Conservation (phyloP, 2,797 vertebrate species). For the Fistularia commersonii region DNA sequence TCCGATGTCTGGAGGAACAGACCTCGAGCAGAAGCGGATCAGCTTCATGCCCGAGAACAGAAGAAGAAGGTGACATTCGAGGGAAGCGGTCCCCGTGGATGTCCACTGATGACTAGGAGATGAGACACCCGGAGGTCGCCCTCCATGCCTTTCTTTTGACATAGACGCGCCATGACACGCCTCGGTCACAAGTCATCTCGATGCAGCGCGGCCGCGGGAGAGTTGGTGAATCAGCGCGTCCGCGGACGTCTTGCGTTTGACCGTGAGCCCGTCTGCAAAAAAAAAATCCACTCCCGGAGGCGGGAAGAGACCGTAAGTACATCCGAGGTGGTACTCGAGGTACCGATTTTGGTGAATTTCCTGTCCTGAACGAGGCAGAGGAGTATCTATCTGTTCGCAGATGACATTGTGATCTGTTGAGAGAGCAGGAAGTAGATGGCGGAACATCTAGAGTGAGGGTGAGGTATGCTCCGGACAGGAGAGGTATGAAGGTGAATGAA, state of each 20-base stretch:
- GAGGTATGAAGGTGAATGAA: too few species aligned
- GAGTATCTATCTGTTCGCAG: too few species aligned
- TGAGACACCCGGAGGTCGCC: slow-evolving; percentile 41
- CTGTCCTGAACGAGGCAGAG: too few species aligned
- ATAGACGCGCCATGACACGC: slow-evolving; percentile 33
- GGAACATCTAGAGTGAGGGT: too few species aligned
- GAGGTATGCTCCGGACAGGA: too few species aligned
- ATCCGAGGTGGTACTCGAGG: too few species aligned
- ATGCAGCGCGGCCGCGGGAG: slow-evolving; percentile 49
- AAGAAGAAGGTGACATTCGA: slow-evolving; percentile 42
- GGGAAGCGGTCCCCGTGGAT: slow-evolving; percentile 24
- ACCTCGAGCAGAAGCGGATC: slow-evolving; percentile 14
- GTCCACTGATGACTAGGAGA: slow-evolving; percentile 34
- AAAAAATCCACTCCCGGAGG: too few species aligned
- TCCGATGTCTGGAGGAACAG: slow-evolving; percentile 16
- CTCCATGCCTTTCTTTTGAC: slow-evolving; percentile 8
- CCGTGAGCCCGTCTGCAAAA: too few species aligned
- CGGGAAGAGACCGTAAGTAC: too few species aligned
- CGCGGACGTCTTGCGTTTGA: slow-evolving; percentile 7
- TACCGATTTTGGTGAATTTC: too few species aligned
- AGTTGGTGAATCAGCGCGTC: slow-evolving; percentile 49
- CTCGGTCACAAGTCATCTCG: slow-evolving; percentile 34
- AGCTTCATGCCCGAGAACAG: slow-evolving; percentile 21
- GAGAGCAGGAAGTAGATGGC: too few species aligned
- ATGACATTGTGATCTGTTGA: too few species aligned